Evolutionary conservation across 92 coral and sea anemone genomes (phyloP), one percentile per base, ranked within the genome.

Genomic region (Palythoa grandis): DNA sequence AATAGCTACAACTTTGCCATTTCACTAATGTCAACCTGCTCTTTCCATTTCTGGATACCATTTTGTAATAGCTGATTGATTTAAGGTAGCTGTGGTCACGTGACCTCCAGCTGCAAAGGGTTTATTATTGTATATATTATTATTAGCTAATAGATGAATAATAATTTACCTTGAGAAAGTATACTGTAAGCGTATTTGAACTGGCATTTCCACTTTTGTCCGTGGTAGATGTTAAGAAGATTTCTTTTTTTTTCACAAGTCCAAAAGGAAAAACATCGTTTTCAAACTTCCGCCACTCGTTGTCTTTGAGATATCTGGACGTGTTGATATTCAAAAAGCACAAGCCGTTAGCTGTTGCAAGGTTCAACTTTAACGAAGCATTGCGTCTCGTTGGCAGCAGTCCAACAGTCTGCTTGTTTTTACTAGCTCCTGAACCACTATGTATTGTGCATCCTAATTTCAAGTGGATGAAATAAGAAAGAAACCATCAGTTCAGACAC

Each of bases 401-500:
- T 11, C 84, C 84, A 79, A 79, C 52, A 20, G 74, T 40, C 17
- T 63, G 73, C 39, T 13, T 56, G 58, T 74, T 47, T 74, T 3
- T 3, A n/a, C 16, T 57, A 39, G 24, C 11, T 3, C 47, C 9
- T 29, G 47, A 14, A 52, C 61, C 74, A 48, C 84, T 79, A 40
- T 63, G 9, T 79, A 79, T 20, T 11, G 74, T 20, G 52, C 84
- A 79, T n/a, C 72, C 84, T 79, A 43, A 43, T 43, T 43, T 43
- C 50, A 5, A 4, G 50, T 4, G 50, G 9, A 43, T 43, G 50
- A 43, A 43, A 43, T 43, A 43, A 8, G 50, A 8, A 43, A 4
- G 50, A 43, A 43, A 43, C 50, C 4, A 43, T 43, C 50, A 43
- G 0, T 43, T 43, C 7, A 43, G 50, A 43, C 50, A 4, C 50